phyloP scores from a whole-genome alignment of 2,113 vertebrate species.

The Xiphias gladius region DNA sequence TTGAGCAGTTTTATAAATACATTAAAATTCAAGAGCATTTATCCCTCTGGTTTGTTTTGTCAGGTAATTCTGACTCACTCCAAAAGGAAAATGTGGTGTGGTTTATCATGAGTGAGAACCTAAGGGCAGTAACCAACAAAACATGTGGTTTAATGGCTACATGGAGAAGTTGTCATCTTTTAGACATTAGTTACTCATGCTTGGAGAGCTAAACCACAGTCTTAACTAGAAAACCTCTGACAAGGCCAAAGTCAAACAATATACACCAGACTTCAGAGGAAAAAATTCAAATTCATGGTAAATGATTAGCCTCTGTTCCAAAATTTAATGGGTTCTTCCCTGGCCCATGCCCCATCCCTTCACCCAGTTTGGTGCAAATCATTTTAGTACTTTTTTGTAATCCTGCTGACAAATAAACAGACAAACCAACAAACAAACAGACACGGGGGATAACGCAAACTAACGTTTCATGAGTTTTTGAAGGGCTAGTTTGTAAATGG shows the following conservation, averaged over 20 bases:
- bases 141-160: constrained; percentile 14
- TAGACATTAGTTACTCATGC: constrained; percentile 16
- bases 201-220: constrained; percentile 1
- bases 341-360: no score
- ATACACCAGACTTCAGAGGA: no score
- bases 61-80: constrained; percentile 1
- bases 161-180: constrained; percentile 18
- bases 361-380: no score
- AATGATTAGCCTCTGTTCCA: no score
- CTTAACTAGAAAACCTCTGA: neutral
- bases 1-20: neutral
- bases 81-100: constrained; percentile 10
- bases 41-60: constrained; percentile 15
- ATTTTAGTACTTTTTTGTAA: no score
- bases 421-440: no score
- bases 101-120: neutral
- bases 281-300: no score
- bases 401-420: no score
- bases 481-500: neutral
- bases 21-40: neutral
- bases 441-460: no score
- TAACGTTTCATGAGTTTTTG: neutral
- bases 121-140: constrained; percentile 22
- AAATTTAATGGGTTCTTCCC: no score
- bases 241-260: no score